Evolutionary conservation across 2,113 vertebrate species (phyloP).

Genomic region (Ciconia maguari): DNA sequence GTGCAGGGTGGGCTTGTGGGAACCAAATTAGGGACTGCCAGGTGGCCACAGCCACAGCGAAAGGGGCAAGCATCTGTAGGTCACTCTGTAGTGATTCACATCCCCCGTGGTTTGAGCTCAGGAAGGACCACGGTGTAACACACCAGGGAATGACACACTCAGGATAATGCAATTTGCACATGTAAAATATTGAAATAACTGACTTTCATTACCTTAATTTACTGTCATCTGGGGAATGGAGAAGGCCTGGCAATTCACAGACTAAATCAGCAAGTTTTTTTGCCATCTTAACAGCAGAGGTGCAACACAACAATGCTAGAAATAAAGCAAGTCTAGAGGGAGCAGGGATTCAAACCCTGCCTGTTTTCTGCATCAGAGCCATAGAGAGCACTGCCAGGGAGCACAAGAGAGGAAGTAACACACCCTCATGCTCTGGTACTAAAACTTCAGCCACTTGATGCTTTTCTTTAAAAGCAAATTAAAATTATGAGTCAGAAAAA

Average conservation of each 20-base stretch:
- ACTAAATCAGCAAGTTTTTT: background rate
- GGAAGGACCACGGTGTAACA: background rate
- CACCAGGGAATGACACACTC: accelerated
- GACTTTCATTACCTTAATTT: background rate
- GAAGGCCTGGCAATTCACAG: background rate
- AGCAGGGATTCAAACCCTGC: background rate
- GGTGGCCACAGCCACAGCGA: background rate
- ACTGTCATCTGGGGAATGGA: background rate
- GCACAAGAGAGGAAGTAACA: background rate
- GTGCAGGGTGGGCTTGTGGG: background rate
- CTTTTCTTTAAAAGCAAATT: background rate
- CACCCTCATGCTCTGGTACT: background rate
- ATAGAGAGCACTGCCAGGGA: background rate
- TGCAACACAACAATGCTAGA: background rate
- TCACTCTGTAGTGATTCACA: background rate
- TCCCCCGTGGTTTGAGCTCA: background rate
- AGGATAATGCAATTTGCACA: background rate
- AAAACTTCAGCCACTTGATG: background rate
- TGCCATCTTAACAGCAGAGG: background rate
- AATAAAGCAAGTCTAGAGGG: background rate
- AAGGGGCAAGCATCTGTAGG: background rate
- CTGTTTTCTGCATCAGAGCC: background rate
- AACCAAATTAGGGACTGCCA: too few species aligned
- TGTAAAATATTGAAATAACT: background rate
- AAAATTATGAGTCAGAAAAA: background rate